These are phyloP conservation scores for Teleiodes luculella DNA, from an alignment of 2,888 invertebrate genomes.

Conservation along the genomic window DNA sequence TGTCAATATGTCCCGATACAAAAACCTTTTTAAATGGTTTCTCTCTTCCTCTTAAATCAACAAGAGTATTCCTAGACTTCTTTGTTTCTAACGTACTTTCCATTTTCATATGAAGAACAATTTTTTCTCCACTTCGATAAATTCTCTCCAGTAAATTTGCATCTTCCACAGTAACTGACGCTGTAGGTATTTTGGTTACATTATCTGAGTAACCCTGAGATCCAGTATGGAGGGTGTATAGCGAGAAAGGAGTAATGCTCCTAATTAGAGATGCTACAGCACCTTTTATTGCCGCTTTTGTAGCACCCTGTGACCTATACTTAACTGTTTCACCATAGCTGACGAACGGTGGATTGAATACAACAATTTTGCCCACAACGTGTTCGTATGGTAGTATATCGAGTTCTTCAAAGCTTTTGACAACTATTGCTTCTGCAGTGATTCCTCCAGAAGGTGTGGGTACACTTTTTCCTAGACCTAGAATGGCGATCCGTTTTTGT, in stretches of 20 bases:
- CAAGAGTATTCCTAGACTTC: slow-evolving; percentile 84
- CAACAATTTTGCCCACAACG: slow-evolving; percentile 85
- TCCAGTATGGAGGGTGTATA: slow-evolving; percentile 87
- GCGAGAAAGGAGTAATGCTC: slow-evolving; percentile 86
- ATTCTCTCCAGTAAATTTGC: slow-evolving; percentile 83
- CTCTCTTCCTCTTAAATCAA: slow-evolving; percentile 79
- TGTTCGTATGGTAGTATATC: slow-evolving; percentile 57
- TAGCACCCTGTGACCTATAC: slow-evolving; percentile 82
- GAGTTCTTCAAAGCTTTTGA: slow-evolving; percentile 83
- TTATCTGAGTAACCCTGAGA: slow-evolving; percentile 78
- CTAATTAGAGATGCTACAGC: slow-evolving; percentile 85
- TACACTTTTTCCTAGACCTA: slow-evolving; percentile 84
- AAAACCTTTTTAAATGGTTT: slow-evolving; percentile 79
- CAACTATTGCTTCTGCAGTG: slow-evolving; percentile 83
- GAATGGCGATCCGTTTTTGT: slow-evolving; percentile 76
- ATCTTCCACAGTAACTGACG: slow-evolving; percentile 87
- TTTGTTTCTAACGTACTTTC: slow-evolving; percentile 74
- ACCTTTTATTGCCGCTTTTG: slow-evolving; percentile 83
- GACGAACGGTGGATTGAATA: slow-evolving; percentile 82
- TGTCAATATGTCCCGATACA: slow-evolving; percentile 92
- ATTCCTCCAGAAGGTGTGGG: slow-evolving; percentile 84
- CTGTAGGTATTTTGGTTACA: slow-evolving; percentile 83
- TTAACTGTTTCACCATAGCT: slow-evolving; percentile 81
- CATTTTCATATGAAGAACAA: slow-evolving; percentile 79
- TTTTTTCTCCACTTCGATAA: slow-evolving; percentile 67